Evolutionary conservation across 92 coral and sea anemone genomes (phyloP).

Genomic region (Actinernus sp.): DNA sequence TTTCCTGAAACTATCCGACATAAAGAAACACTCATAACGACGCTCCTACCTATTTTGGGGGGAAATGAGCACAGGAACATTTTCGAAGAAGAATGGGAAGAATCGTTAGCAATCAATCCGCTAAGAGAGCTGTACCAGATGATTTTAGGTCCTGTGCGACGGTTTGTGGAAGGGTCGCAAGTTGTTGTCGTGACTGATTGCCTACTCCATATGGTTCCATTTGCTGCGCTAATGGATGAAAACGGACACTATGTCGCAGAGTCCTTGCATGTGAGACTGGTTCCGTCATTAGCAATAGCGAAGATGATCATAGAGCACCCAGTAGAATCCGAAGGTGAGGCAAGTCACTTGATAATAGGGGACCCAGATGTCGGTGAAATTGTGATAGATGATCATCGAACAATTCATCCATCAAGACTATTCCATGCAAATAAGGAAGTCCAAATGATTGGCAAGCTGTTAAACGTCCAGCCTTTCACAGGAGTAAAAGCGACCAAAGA

Average conservation of each 20-base stretch:
- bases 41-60: too few species aligned
- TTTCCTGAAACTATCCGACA: too few species aligned
- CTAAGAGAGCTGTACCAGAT: constrained; percentile 18
- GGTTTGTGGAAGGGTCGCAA: constrained; percentile 18
- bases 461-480: constrained; percentile 14
- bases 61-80: too few species aligned
- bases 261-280: constrained; percentile 23
- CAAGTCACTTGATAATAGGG: neutral
- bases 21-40: too few species aligned
- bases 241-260: constrained; percentile 17
- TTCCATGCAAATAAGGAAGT: constrained; percentile 33
- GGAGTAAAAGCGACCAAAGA: constrained; percentile 22
- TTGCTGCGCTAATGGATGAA: constrained; percentile 32
- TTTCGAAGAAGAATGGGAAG: too few species aligned
- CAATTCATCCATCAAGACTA: neutral
- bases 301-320: constrained; percentile 23
- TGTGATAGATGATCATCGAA: too few species aligned
- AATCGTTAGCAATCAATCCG: too few species aligned
- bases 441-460: constrained; percentile 10
- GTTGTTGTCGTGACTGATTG: constrained; percentile 42
- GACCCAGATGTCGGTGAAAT: constrained; percentile 23
- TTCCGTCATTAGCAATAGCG: constrained; percentile 41
- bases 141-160: constrained; percentile 23
- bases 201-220: constrained; percentile 28
- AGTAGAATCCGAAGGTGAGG: constrained; percentile 13